Evolutionary conservation across 1,140 invertebrate genomes (phyloP).

Genomic region (Heterodera carotae): DNA sequence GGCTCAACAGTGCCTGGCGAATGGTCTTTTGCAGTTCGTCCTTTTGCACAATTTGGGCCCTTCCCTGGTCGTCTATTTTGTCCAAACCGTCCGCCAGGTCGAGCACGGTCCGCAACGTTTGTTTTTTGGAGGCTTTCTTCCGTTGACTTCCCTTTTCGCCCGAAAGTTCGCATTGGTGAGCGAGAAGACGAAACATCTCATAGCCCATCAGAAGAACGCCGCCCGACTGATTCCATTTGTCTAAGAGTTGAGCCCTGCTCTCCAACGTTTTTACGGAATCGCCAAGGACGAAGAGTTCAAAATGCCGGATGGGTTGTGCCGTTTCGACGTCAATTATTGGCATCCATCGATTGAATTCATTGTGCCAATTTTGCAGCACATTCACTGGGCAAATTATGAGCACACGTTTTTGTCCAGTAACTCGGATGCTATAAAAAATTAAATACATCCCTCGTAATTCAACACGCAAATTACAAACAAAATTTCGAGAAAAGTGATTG

Average conservation of each 20-base stretch:
- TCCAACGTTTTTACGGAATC: constrained; percentile 88
- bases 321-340: constrained; percentile 42
- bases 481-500: constrained; percentile 92
- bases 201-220: constrained; percentile 96
- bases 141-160: constrained; percentile 48
- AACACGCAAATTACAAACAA: constrained; percentile 70
- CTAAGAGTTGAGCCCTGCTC: constrained; percentile 76
- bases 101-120: neutral
- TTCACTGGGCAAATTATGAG: constrained; percentile 98
- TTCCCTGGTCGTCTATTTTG: neutral
- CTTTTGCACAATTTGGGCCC: constrained; percentile 7
- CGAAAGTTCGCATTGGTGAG: constrained; percentile 32
- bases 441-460: neutral
- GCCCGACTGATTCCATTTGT: constrained; percentile 80
- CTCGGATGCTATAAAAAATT: constrained; percentile 71
- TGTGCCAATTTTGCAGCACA: constrained; percentile 95
- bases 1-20: constrained; percentile 81
- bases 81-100: neutral
- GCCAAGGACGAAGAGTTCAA: constrained; percentile 85
- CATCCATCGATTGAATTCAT: constrained; percentile 84
- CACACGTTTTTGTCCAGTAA: constrained; percentile 83
- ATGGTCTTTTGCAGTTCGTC: constrained; percentile 65
- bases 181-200: constrained; percentile 79
- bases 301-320: constrained; percentile 74
- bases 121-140: constrained; percentile 51